Base-by-base conservation (phyloP, 92 coral and sea anemone species). In the Paramuricea clavata region DNA sequence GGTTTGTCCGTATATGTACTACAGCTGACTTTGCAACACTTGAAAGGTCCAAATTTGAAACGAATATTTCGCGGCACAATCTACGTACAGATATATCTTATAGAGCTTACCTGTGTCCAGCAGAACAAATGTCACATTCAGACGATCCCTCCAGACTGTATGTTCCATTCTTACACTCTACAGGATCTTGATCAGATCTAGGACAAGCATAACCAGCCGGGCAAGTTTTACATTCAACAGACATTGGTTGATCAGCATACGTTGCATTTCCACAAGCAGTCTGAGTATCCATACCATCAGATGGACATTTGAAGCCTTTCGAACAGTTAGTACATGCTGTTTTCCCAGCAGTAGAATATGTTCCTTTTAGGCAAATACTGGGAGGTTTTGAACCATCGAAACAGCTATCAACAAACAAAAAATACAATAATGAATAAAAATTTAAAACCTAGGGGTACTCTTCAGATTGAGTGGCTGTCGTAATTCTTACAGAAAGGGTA, bases 161-260 rank as follows among this genome's bases (percentile, higher is more conserved):
- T n/a, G n/a, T n/a, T n/a, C n/a, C n/a, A n/a, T n/a, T n/a, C n/a
- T n/a, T n/a, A n/a, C n/a, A n/a, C n/a, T n/a, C 83, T 19, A 70
- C 93, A 35, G 98, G 93, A 16, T 92, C 21, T 71, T 89, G 81
- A 25, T 80, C 74, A 23, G 94, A 89, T 79, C 93, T 79, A 3
- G 91, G 91, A 85, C 98, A 95, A 65, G 78, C 84, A 33, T 82
- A 68, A 17, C 95, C 98, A 49, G 90, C 91, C 47, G 85, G 90
- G 87, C 98, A 94, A 0, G 32, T 23, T 30, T 83, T 80, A 85
- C 98, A 94, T 47, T 41, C 52, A n/a, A 77, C 87, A 54, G 83
- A 68, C 39, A 81, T 81, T 34, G 77, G 69, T 11, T 42, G 65
- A 67, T 85, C 85, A 16, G 98, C 79, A 74, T 87, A 86, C 3